Percentiles rank a stretch among this genome's conserved stretches.
These are phyloP conservation scores for Sinotaia quadrata DNA, from an alignment of 2,888 invertebrate species.

Conservation along the genomic window DNA sequence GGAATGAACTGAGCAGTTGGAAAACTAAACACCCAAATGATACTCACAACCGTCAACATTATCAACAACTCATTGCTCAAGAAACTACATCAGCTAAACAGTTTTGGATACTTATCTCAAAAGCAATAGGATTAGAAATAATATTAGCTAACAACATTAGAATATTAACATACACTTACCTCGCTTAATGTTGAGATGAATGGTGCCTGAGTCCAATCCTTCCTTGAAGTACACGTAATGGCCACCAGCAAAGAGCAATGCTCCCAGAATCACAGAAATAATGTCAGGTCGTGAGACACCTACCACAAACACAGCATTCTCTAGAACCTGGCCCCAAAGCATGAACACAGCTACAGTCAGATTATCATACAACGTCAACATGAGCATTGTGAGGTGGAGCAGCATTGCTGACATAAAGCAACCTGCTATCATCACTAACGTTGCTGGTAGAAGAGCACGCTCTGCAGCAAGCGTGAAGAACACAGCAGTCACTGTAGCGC, in stretches of 20 bases:
- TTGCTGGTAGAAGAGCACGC: slow-evolving; percentile 33
- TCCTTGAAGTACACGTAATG: slow-evolving; percentile 24
- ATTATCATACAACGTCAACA: slow-evolving; percentile 26
- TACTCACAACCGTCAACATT: too few species aligned
- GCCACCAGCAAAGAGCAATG: slow-evolving; percentile 17
- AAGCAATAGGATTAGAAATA: too few species aligned
- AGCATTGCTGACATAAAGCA: slow-evolving; percentile 32
- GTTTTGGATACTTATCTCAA: too few species aligned
- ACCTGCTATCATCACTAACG: slow-evolving; percentile 37
- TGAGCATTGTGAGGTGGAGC: slow-evolving; percentile 9
- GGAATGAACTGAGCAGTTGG: too few species aligned
- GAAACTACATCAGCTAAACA: too few species aligned
- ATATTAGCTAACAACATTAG: too few species aligned
- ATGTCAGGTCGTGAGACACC: neutral
- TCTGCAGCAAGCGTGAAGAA: slow-evolving; percentile 28
- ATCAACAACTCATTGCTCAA: too few species aligned
- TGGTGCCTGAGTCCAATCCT: slow-evolving; percentile 20
- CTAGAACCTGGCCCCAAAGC: slow-evolving; percentile 24
- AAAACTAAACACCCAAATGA: too few species aligned
- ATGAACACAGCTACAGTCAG: slow-evolving; percentile 23
- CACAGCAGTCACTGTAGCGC: slow-evolving; percentile 25
- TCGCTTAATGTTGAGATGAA: slow-evolving; percentile 22
- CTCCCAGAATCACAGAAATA: slow-evolving; percentile 8
- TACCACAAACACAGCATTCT: slow-evolving; percentile 18
- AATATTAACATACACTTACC: neutral